These are phyloP conservation scores for Oxytorus armatus DNA, from an alignment of 2,888 invertebrate genomes.

Conservation along the genomic window DNA sequence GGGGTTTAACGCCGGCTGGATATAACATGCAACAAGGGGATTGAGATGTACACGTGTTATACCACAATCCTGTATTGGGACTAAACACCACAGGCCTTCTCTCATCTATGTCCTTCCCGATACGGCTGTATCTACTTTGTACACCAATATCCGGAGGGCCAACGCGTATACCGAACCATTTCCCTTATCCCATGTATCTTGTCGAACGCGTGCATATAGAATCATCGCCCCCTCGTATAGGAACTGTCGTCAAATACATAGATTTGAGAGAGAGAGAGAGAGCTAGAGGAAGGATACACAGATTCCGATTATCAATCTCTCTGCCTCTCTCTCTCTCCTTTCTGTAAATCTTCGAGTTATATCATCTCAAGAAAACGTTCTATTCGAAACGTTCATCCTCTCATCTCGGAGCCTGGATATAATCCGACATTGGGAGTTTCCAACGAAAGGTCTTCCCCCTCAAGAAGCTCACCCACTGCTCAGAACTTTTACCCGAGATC, in stretches of 20 bases:
- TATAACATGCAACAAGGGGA: conserved; percentile 67
- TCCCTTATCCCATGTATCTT: conserved; percentile 53
- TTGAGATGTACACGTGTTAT: conserved; percentile 67
- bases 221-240: neutral
- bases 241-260: conserved; percentile 28
- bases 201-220: conserved; percentile 52
- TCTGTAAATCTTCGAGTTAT: conserved; percentile 8
- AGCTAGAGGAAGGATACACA: conserved; percentile 5
- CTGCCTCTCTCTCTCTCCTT: conserved; percentile 35
- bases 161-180: conserved; percentile 43
- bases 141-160: conserved; percentile 61
- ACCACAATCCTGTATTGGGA: conserved; percentile 61
- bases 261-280: conserved; percentile 17
- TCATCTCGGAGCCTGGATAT: conserved; percentile 1
- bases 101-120: conserved; percentile 39
- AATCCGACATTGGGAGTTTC: conserved; percentile 25
- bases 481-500: conserved; percentile 4
- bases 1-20: conserved; percentile 33
- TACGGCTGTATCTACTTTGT: conserved; percentile 35
- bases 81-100: conserved; percentile 55
- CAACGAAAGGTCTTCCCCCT: neutral
- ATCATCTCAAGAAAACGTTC: neutral
- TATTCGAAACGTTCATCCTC: conserved; percentile 30
- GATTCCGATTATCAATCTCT: conserved; percentile 61
- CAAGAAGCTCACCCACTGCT: conserved; percentile 2